Evolutionary conservation across 2,797 vertebrate genomes (phyloP).

Genomic region (Notolepis coatsorum): DNA sequence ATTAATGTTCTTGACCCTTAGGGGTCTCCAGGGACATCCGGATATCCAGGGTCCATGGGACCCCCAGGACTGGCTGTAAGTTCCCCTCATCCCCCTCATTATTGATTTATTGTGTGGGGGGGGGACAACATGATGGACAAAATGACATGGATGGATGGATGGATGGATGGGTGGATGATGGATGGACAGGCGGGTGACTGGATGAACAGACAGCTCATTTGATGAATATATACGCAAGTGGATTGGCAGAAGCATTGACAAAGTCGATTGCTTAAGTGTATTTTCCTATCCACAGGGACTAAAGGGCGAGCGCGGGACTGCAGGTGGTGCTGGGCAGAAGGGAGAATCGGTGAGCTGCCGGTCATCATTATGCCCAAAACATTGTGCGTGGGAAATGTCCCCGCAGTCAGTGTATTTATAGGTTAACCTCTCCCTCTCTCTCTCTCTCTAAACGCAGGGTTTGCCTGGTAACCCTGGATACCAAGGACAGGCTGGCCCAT

Average conservation of each 20-base stretch:
- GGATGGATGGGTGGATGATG: neutral
- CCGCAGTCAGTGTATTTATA: neutral
- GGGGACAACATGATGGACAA: neutral
- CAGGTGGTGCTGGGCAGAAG: constrained; percentile 85
- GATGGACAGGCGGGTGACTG: constrained; percentile 11
- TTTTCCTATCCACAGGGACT: constrained; percentile 87
- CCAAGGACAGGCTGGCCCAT: constrained; percentile 84
- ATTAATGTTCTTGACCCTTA: constrained; percentile 62
- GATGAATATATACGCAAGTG: neutral
- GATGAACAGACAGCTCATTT: neutral
- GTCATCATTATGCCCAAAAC: neutral
- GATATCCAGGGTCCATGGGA: constrained; percentile 92
- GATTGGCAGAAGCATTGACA: neutral
- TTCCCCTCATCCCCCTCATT: constrained; percentile 34
- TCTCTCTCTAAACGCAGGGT: constrained; percentile 80
- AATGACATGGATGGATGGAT: constrained; percentile 23
- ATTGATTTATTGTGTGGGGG: no score
- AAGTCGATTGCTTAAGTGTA: constrained; percentile 29
- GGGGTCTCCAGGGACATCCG: constrained; percentile 90
- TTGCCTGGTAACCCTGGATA: constrained; percentile 87
- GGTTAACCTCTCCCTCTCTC: constrained; percentile 11
- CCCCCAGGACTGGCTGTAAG: constrained; percentile 92
- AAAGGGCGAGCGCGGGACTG: constrained; percentile 91
- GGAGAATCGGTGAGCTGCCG: constrained; percentile 90
- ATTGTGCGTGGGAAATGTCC: neutral